phyloP scores from a whole-genome alignment of 1,140 invertebrate species.

The Cotesia glomerata region DNA sequence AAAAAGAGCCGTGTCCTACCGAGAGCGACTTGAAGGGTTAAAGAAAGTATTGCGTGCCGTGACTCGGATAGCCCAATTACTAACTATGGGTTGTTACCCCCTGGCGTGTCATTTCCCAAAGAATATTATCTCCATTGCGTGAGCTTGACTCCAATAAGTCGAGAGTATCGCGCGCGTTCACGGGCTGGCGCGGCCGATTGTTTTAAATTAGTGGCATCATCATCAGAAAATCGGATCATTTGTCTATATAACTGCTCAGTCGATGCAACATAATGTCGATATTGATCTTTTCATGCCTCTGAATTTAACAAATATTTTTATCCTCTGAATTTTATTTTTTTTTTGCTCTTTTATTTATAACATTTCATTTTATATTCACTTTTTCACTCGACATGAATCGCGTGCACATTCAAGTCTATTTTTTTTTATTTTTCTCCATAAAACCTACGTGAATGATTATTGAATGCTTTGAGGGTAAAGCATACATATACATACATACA shows the following conservation, averaged over 20 bases:
- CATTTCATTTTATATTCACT: background rate
- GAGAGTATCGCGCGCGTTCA: constrained; percentile 20
- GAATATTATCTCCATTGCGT: constrained; percentile 56
- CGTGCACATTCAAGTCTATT: constrained; percentile 7
- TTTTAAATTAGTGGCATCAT: constrained; percentile 58
- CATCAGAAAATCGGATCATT: constrained; percentile 41
- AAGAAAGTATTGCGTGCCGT: constrained; percentile 49
- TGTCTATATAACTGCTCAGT: constrained; percentile 37
- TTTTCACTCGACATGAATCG: constrained; percentile 24
- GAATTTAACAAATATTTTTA: background rate
- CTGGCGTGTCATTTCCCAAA: constrained; percentile 58
- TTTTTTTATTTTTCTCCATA: constrained; percentile 15
- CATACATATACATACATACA: background rate
- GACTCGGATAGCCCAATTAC: constrained; percentile 48
- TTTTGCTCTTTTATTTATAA: background rate
- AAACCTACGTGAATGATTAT: constrained; percentile 21
- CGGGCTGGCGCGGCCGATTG: constrained; percentile 47
- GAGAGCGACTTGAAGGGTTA: background rate
- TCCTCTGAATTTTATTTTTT: background rate
- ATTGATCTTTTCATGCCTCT: constrained; percentile 15
- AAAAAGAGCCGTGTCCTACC: background rate
- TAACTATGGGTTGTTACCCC: constrained; percentile 58
- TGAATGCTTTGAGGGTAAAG: background rate
- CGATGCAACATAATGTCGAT: background rate
- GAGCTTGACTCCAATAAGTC: constrained; percentile 34